These are phyloP conservation scores for Ateles fusciceps DNA, from an alignment of 2,797 vertebrate species.

Conservation along the genomic window DNA sequence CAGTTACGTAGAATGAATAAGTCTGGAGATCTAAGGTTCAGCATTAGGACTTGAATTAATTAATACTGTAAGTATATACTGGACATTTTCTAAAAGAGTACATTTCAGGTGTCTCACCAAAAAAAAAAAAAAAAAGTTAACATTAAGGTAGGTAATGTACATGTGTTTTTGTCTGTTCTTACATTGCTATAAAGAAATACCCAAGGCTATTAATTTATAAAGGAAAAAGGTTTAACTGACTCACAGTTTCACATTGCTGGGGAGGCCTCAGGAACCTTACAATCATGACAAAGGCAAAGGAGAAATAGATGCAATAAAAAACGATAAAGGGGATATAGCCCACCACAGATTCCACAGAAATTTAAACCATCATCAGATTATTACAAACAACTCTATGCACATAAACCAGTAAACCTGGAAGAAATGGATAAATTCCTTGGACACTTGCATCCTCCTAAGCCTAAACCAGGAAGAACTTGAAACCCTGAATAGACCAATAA, in stretches of 20 bases:
- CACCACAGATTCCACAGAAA: too few species aligned
- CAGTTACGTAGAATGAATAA: neutral
- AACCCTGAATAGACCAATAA: too few species aligned
- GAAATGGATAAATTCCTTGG: too few species aligned
- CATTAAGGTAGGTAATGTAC: neutral
- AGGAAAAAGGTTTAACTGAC: neutral
- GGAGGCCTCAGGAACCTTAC: neutral
- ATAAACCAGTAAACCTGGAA: too few species aligned
- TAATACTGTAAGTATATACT: neutral
- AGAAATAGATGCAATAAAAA: neutral
- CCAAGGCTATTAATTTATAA: neutral
- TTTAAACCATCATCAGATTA: too few species aligned
- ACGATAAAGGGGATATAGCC: too few species aligned
- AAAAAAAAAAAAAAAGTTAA: neutral
- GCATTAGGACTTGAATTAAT: neutral
- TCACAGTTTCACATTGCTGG: too few species aligned
- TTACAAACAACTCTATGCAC: too few species aligned
- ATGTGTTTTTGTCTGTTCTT: neutral
- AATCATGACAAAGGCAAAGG: neutral
- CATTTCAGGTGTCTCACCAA: neutral
- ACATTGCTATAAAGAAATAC: neutral
- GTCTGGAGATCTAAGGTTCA: neutral
- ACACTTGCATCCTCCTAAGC: too few species aligned
- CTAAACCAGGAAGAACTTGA: too few species aligned
- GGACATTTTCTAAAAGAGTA: neutral